Percentiles rank a stretch among this genome's conserved stretches.
These are phyloP conservation scores for Rhopalosiphum nymphaeae DNA, from an alignment of 2,888 invertebrate species.

Conservation along the genomic window DNA sequence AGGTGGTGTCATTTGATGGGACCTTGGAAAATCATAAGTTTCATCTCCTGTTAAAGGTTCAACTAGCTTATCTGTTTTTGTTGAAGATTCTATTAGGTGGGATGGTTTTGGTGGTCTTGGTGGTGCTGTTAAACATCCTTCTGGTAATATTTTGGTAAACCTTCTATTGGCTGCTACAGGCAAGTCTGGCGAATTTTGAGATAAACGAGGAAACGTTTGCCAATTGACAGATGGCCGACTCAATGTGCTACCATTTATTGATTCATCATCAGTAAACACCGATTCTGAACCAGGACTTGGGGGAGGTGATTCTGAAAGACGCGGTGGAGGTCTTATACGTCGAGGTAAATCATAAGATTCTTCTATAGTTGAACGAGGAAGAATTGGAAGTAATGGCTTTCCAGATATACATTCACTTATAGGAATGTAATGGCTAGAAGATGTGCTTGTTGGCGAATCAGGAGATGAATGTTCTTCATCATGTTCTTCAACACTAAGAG, in stretches of 20 bases:
- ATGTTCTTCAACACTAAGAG: slow-evolving; percentile 61
- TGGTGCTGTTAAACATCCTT: slow-evolving; percentile 72
- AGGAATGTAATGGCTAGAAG: slow-evolving; percentile 89
- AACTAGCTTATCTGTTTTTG: slow-evolving; percentile 69
- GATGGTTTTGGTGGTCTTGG: slow-evolving; percentile 84
- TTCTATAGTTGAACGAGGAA: slow-evolving; percentile 62
- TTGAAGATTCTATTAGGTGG: slow-evolving; percentile 71
- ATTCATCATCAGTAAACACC: slow-evolving; percentile 80
- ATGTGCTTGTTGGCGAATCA: slow-evolving; percentile 75
- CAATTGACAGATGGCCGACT: slow-evolving; percentile 71
- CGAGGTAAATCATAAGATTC: slow-evolving; percentile 69
- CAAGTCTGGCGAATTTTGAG: slow-evolving; percentile 74
- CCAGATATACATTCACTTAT: slow-evolving; percentile 94
- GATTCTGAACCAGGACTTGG: slow-evolving; percentile 77
- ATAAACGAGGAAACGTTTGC: slow-evolving; percentile 73
- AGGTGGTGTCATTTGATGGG: slow-evolving; percentile 72
- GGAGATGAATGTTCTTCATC: slow-evolving; percentile 74
- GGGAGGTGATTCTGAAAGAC: slow-evolving; percentile 70
- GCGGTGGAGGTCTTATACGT: slow-evolving; percentile 68
- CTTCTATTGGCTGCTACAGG: slow-evolving; percentile 66
- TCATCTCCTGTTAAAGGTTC: slow-evolving; percentile 69
- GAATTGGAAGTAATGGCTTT: slow-evolving; percentile 68
- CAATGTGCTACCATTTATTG: slow-evolving; percentile 67
- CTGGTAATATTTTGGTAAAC: slow-evolving; percentile 62
- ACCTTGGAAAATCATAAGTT: slow-evolving; percentile 80